A percentile compares a stretch with the other conserved stretches of the same genome.
Conservation (phyloP, 2,888 invertebrate genomes). For the Cistogaster globosa region DNA sequence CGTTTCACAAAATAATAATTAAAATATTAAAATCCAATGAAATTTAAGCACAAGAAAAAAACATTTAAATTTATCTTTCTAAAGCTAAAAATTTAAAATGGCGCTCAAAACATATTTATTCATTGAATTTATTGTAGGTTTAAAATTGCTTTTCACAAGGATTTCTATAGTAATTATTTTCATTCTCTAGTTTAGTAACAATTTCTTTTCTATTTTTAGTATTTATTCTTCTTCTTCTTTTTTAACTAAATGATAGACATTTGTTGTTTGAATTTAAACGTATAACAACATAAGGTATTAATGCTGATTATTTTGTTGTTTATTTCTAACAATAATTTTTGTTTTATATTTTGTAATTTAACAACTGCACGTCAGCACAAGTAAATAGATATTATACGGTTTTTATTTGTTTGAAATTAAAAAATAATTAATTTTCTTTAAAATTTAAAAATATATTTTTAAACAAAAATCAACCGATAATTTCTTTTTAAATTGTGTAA, state of each 20-base stretch:
- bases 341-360: slow-evolving; percentile 47
- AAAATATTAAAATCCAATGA: background rate
- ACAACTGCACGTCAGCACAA: slow-evolving; percentile 79
- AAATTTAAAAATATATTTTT: too few relatives aligned
- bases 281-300: slow-evolving; percentile 76
- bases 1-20: background rate
- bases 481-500: too few relatives aligned
- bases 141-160: background rate
- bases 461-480: too few relatives aligned
- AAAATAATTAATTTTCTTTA: too few relatives aligned
- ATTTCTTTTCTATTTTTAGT: background rate
- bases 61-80: slow-evolving; percentile 5
- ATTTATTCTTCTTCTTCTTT: background rate
- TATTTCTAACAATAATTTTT: slow-evolving; percentile 22
- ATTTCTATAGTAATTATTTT: background rate
- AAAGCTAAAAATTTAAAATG: background rate
- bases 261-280: slow-evolving; percentile 69
- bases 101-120: background rate
- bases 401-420: slow-evolving; percentile 4
- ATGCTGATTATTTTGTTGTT: slow-evolving; percentile 68
- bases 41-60: slow-evolving; percentile 27
- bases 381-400: slow-evolving; percentile 72
- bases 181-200: background rate
- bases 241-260: slow-evolving; percentile 2
- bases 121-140: slow-evolving; percentile 18